phyloP scores from a whole-genome alignment of 2,888 invertebrate species.

The Polymixis flavicincta region DNA sequence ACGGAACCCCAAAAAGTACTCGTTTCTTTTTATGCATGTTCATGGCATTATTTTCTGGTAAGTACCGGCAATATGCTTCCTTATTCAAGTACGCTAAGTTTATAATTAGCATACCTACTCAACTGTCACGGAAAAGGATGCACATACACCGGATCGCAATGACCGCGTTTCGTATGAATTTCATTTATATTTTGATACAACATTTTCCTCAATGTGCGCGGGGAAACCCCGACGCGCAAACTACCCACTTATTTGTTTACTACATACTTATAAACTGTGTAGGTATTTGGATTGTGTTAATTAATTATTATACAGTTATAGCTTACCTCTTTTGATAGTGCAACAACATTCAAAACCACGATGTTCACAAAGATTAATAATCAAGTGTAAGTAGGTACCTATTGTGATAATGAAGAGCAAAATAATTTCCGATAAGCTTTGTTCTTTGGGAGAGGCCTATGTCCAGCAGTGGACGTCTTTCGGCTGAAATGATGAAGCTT shows the following conservation, averaged over 20 bases:
- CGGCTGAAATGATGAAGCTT: no score
- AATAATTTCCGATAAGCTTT: no score
- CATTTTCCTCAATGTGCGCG: conserved; percentile 33
- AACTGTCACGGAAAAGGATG: conserved; percentile 14
- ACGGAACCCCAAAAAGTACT: no score
- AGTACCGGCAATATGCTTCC: background rate
- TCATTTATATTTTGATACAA: conserved; percentile 9
- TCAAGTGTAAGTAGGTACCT: background rate
- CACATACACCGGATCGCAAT: conserved; percentile 14
- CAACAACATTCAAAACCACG: no score
- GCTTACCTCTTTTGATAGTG: no score
- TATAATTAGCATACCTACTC: background rate
- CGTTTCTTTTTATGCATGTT: no score
- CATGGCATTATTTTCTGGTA: background rate
- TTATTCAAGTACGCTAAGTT: background rate
- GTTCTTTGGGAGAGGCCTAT: no score
- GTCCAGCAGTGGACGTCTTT: no score
- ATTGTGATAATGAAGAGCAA: background rate
- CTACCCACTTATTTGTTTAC: conserved; percentile 1
- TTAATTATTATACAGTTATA: background rate
- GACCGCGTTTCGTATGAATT: conserved; percentile 34
- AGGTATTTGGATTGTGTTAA: background rate
- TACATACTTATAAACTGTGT: background rate
- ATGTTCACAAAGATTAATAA: background rate
- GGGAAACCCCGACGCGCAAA: conserved; percentile 22